A percentile compares a stretch with the other conserved stretches of the same genome.
Conservation (phyloP, 2,797 vertebrate genomes). For the Periparus ater region DNA sequence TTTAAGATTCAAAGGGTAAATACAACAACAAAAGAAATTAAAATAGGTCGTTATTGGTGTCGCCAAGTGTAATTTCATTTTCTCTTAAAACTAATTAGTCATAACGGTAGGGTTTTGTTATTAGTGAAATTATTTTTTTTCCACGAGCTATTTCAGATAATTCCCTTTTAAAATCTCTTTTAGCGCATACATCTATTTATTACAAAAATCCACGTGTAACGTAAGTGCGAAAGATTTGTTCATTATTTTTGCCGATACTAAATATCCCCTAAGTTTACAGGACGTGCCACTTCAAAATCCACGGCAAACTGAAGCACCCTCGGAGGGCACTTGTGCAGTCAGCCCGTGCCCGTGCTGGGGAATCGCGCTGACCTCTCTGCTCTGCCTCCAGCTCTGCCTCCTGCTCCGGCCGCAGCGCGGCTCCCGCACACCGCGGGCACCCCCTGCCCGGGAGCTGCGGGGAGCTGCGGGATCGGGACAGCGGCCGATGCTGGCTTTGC, state of each 20-base stretch:
- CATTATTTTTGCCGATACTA: neutral
- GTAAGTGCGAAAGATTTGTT: neutral
- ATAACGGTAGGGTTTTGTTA: neutral
- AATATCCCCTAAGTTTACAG: neutral
- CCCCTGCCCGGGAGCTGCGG: neutral
- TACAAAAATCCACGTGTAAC: neutral
- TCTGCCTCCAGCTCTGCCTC: neutral
- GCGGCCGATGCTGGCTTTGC: neutral
- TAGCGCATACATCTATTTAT: neutral
- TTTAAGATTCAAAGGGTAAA: neutral
- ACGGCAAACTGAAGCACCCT: neutral
- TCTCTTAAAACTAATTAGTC: neutral
- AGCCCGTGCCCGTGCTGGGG: neutral
- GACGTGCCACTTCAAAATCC: neutral
- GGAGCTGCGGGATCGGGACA: neutral
- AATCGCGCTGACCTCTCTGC: neutral
- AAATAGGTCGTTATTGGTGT: neutral
- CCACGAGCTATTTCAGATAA: neutral
- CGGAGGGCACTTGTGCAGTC: rapidly evolving
- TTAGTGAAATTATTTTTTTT: neutral
- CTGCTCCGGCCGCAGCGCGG: neutral
- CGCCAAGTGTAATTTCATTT: neutral
- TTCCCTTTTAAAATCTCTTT: neutral
- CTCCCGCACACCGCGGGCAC: neutral
- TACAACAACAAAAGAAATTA: neutral